Percentiles rank a stretch among this genome's conserved stretches.
These are phyloP conservation scores for Scaptomyza pallida DNA, from an alignment of 1,140 invertebrate genomes.

Conservation along the genomic window DNA sequence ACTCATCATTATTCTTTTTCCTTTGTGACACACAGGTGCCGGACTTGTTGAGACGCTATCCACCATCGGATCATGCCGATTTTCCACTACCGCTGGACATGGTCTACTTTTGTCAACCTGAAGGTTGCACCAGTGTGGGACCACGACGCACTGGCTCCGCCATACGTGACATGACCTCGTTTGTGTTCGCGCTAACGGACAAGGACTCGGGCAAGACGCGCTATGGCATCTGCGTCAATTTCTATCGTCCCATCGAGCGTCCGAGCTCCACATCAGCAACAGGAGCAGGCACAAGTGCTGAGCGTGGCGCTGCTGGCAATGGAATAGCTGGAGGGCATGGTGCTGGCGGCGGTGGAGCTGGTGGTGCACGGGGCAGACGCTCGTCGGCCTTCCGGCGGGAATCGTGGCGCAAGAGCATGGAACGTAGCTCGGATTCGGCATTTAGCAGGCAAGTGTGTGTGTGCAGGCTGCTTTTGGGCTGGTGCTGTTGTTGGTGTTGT, in stretches of 20 bases:
- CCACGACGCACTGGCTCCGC: slow-evolving; percentile 90
- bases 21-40: slow-evolving; percentile 90
- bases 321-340: slow-evolving; percentile 52
- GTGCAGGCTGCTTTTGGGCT: slow-evolving; percentile 31
- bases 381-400: slow-evolving; percentile 90
- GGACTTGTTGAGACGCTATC: slow-evolving; percentile 97
- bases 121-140: slow-evolving; percentile 97
- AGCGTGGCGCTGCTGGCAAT: slow-evolving; percentile 62
- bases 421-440: slow-evolving; percentile 95
- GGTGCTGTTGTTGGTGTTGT: too few species aligned
- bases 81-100: slow-evolving; percentile 98
- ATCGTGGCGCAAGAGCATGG: slow-evolving; percentile 95
- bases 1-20: background rate
- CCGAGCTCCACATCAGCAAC: slow-evolving; percentile 49
- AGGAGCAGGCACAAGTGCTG: slow-evolving; percentile 27
- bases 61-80: slow-evolving; percentile 98
- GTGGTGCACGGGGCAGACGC: slow-evolving; percentile 77
- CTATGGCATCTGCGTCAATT: slow-evolving; percentile 99
- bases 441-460: slow-evolving; percentile 91
- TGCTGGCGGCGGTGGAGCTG: slow-evolving; percentile 32
- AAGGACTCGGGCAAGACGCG: slow-evolving; percentile 97
- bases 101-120: slow-evolving; percentile 99
- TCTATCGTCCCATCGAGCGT: slow-evolving; percentile 95
- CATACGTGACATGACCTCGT: slow-evolving; percentile 95
- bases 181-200: slow-evolving; percentile 99